These are phyloP conservation scores for Caranx ignobilis DNA, from an alignment of 2,113 vertebrate species.

Conservation along the genomic window DNA sequence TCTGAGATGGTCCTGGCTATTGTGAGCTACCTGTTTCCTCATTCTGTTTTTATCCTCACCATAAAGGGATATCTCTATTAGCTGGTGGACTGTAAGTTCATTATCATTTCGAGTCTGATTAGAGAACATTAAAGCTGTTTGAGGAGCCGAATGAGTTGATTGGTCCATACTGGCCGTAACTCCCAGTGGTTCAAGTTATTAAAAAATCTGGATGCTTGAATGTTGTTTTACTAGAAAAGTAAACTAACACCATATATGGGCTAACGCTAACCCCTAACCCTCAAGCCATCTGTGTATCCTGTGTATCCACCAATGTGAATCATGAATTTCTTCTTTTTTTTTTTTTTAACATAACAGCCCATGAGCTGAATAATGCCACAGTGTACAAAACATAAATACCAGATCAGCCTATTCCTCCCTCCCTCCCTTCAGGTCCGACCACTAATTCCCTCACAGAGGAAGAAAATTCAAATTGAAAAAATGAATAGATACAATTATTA, in stretches of 20 bases:
- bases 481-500: too few relatives aligned
- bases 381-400: too few relatives aligned
- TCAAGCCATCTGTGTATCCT: not conserved
- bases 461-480: too few relatives aligned
- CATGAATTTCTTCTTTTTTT: too few relatives aligned
- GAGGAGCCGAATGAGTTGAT: constrained; percentile 10
- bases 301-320: not conserved
- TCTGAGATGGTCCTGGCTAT: constrained; percentile 20
- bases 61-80: constrained; percentile 35
- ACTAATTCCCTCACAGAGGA: too few relatives aligned
- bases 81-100: constrained; percentile 27
- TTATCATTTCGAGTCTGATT: constrained; percentile 37
- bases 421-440: too few relatives aligned
- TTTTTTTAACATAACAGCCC: too few relatives aligned
- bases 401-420: too few relatives aligned
- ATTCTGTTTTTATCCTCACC: constrained; percentile 6
- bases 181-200: constrained; percentile 8
- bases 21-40: constrained; percentile 42
- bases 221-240: not conserved
- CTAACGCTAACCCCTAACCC: too few relatives aligned
- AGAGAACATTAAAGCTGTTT: constrained; percentile 27
- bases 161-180: constrained; percentile 30
- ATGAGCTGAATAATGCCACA: too few relatives aligned
- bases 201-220: not conserved
- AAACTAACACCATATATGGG: not conserved